These are phyloP conservation scores for Himalopsyche anomala DNA, from an alignment of 2,888 invertebrate genomes.

Conservation along the genomic window DNA sequence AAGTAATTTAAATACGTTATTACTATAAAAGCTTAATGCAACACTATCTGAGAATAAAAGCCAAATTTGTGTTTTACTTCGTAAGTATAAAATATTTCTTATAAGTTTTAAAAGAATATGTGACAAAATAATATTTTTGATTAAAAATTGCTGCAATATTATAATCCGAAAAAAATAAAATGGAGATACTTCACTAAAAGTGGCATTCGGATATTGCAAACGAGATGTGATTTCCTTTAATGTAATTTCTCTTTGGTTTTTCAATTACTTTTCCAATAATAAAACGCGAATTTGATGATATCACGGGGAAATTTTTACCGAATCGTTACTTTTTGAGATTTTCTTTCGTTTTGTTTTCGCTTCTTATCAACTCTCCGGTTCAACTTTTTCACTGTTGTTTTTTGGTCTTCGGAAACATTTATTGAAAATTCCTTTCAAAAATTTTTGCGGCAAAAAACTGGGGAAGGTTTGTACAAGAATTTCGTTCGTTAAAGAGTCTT, in stretches of 20 bases:
- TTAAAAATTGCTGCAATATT: too few relatives aligned
- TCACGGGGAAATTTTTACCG: neutral
- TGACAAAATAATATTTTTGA: too few relatives aligned
- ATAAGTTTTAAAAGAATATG: too few relatives aligned
- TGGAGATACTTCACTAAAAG: neutral
- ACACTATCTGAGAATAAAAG: too few relatives aligned
- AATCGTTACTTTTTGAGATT: constrained; percentile 11
- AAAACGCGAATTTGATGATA: constrained; percentile 25
- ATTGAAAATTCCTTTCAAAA: constrained; percentile 38
- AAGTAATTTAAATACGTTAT: too few relatives aligned
- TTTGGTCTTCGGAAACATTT: constrained; percentile 28
- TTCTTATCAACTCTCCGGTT: neutral
- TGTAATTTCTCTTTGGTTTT: neutral
- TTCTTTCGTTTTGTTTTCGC: neutral
- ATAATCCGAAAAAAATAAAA: neutral
- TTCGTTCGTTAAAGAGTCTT: neutral
- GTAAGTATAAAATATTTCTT: too few relatives aligned
- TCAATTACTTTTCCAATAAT: constrained; percentile 34
- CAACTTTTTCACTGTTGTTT: neutral
- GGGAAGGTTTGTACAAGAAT: neutral
- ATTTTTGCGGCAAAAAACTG: neutral
- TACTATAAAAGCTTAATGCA: too few relatives aligned
- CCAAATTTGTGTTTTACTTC: too few relatives aligned
- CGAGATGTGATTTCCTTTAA: constrained; percentile 9
- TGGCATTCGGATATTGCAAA: neutral